Base-by-base conservation (phyloP, 2,113 vertebrate genomes). In the Cyanistes caeruleus region DNA sequence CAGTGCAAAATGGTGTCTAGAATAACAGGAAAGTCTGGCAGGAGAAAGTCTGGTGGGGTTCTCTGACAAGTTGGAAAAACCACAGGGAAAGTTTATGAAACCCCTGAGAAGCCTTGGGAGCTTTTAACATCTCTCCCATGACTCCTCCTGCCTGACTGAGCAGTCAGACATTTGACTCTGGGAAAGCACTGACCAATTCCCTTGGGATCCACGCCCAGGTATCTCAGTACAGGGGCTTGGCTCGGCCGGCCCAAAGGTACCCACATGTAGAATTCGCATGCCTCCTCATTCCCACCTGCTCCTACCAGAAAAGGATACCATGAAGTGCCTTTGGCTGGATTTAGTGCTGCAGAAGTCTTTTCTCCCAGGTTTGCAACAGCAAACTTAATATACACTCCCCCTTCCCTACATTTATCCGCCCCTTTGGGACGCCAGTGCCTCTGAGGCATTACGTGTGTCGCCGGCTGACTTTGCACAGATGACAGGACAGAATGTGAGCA, bases 331-430 rank as follows among this genome's bases (percentile, higher is more conserved):
- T 82, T 27, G 27, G 8, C 62, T 82, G 81, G 18, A 5, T 87
- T 85, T 33, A 76, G 58, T 7, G 51, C 53, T n/a, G 51, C 7
- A 18, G 16, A 93, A 80, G 28, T 11, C 25, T 82, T 75, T 62
- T 27, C 51, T 63, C 63, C 33, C 21, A 11, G 51, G 20, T 84
- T 83, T 89, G 43, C 72, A 74, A 59, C 11, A 86, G 48, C 35
- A 67, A 79, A 70, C 39, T 64, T 43, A 41, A n/a, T 15, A 6
- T 11, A 22, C 21, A 16, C 41, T 8, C 35, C 62, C 46, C 13
- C 3, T 0, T 30, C 22, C 60, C 33, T 10, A 2, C 37, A 25
- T 62, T 60, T 68, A 41, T 48, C 58, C 0, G 0, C 20, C 43
- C 46, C 43, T 9, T 7, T 13, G 53, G 46, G 65, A 64, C 51